A percentile compares a stretch with the other conserved stretches of the same genome.
Evolutionary conservation across 2,888 invertebrate species (phyloP).

Genomic region (Boloria euphrosyne): DNA sequence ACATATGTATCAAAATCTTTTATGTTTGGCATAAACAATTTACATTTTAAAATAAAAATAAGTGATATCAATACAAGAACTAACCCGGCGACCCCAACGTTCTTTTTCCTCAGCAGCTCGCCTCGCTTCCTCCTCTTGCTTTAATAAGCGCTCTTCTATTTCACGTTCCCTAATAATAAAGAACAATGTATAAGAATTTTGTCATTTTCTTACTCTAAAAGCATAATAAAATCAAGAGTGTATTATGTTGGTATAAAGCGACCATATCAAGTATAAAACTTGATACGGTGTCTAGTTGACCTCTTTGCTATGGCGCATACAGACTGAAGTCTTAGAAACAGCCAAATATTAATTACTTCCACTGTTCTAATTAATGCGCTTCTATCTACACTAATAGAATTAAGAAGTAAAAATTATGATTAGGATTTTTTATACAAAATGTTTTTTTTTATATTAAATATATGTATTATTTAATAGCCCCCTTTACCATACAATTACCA

Average conservation of each 20-base stretch:
- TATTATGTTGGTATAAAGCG: conserved; percentile 67
- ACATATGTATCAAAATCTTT: neutral
- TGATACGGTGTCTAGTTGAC: conserved; percentile 66
- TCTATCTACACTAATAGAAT: no score
- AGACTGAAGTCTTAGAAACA: conserved; percentile 16
- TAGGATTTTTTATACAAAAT: no score
- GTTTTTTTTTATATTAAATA: no score
- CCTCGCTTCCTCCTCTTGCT: conserved; percentile 78
- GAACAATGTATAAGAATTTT: no score
- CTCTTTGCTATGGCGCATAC: conserved; percentile 58
- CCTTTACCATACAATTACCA: no score
- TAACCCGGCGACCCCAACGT: conserved; percentile 71
- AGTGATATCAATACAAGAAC: neutral
- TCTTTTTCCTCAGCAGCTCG: conserved; percentile 69
- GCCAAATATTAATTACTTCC: no score
- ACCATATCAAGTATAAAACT: conserved; percentile 54
- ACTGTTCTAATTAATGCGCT: no score
- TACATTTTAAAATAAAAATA: neutral
- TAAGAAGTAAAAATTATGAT: no score
- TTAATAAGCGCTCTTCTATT: conserved; percentile 93
- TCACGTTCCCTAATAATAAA: conserved; percentile 85
- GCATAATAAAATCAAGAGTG: no score
- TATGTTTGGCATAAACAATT: no score
- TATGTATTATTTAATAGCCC: no score
- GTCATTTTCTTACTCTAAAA: no score